These are phyloP conservation scores for Tachysurus vachellii DNA, from an alignment of 2,113 vertebrate species.

Conservation along the genomic window DNA sequence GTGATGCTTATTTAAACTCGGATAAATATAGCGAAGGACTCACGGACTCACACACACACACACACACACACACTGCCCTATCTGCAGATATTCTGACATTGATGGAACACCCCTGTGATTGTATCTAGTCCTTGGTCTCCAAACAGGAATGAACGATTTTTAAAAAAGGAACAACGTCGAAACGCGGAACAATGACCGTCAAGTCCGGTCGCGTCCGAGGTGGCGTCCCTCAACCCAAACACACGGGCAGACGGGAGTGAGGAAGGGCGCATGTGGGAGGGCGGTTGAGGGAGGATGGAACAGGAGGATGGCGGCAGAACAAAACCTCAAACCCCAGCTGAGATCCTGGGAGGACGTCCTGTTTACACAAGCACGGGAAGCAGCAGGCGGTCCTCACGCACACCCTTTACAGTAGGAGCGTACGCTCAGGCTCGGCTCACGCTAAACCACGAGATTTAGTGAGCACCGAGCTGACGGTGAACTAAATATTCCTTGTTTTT, in stretches of 20 bases:
- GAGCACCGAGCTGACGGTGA: neutral
- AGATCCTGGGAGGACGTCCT: constrained; percentile 46
- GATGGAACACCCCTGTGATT: constrained; percentile 60
- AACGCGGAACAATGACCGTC: constrained; percentile 41
- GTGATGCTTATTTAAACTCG: neutral
- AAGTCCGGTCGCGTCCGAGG: neutral
- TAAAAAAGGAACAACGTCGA: constrained; percentile 46
- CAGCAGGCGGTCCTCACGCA: constrained; percentile 26
- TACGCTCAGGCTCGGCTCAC: neutral
- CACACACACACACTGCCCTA: constrained; percentile 30
- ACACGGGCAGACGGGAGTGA: neutral
- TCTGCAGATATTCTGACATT: constrained; percentile 48
- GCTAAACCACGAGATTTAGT: too few species aligned
- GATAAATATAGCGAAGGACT: constrained; percentile 11
- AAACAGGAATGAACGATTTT: constrained; percentile 38
- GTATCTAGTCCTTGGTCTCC: constrained; percentile 11
- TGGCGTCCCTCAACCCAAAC: neutral
- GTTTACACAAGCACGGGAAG: constrained; percentile 26
- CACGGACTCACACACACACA: constrained; percentile 57
- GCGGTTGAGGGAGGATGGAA: constrained; percentile 36
- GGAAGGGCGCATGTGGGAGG: neutral
- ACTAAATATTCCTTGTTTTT: neutral
- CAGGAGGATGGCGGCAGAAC: neutral
- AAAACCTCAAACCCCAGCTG: neutral
- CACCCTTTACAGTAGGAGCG: neutral